A percentile compares a stretch with the other conserved stretches of the same genome.
Conservation (phyloP, 1,140 invertebrate genomes). For the Cyclina sinensis region DNA sequence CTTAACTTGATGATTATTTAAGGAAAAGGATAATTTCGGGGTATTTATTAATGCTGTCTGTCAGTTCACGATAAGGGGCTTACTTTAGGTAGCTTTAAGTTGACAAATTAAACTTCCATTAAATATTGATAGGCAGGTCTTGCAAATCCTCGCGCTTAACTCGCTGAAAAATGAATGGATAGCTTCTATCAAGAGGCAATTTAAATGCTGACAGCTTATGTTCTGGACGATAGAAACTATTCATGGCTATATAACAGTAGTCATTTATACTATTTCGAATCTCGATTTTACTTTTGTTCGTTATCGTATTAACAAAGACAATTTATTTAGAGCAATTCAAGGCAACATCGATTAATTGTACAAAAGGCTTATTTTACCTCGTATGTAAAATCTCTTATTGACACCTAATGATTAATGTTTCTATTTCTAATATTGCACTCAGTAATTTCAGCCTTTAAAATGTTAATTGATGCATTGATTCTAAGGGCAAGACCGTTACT, state of each 20-base stretch:
- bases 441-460: background rate
- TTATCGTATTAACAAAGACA: background rate
- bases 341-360: slow-evolving; percentile 3
- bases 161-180: slow-evolving; percentile 34
- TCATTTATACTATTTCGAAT: slow-evolving; percentile 19
- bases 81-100: slow-evolving; percentile 47
- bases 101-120: slow-evolving; percentile 65
- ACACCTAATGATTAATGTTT: background rate
- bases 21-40: slow-evolving; percentile 34
- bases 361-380: background rate
- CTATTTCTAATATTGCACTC: background rate
- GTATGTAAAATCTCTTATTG: background rate
- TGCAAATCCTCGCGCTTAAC: slow-evolving; percentile 52
- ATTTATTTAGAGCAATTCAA: slow-evolving; percentile 5
- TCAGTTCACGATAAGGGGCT: slow-evolving; percentile 44
- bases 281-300: slow-evolving; percentile 24
- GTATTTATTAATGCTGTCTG: slow-evolving; percentile 59
- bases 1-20: slow-evolving; percentile 36
- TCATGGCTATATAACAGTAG: background rate
- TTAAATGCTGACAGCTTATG: slow-evolving; percentile 43
- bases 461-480: no score
- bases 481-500: no score
- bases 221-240: background rate
- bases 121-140: slow-evolving; percentile 34
- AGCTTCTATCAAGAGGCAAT: background rate